These are phyloP conservation scores for Brachystomella parvula DNA, from an alignment of 1,140 invertebrate genomes.

Conservation along the genomic window DNA sequence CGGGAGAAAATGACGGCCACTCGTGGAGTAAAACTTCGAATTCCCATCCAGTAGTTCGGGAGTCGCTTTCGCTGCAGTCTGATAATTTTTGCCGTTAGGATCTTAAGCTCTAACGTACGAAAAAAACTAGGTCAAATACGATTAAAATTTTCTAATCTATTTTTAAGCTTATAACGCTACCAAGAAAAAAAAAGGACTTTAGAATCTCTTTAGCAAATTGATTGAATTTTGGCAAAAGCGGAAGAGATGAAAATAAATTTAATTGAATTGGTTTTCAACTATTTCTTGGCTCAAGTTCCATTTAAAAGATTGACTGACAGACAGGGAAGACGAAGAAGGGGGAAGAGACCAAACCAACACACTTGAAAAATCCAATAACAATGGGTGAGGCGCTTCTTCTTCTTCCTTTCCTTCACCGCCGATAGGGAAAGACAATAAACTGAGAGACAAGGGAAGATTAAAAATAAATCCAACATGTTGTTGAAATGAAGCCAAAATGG, in stretches of 20 bases:
- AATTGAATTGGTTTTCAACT: slow-evolving; percentile 9
- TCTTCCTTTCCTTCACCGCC: background rate
- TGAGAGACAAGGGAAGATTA: slow-evolving; percentile 9
- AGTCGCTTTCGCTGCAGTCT: too few species aligned
- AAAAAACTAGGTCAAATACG: too few species aligned
- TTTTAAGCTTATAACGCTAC: too few species aligned
- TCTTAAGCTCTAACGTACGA: too few species aligned
- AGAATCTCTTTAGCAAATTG: slow-evolving; percentile 3
- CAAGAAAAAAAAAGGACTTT: too few species aligned
- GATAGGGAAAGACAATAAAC: slow-evolving; percentile 2
- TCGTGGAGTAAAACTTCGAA: too few species aligned
- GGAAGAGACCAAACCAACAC: background rate
- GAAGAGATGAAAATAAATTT: background rate
- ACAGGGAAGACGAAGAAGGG: background rate
- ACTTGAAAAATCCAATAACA: slow-evolving; percentile 7
- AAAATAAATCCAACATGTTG: slow-evolving; percentile 12
- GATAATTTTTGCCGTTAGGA: too few species aligned
- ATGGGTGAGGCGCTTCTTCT: background rate
- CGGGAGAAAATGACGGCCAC: too few species aligned
- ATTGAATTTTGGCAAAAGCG: slow-evolving; percentile 10
- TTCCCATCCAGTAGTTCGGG: too few species aligned
- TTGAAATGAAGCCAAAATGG: slow-evolving; percentile 8
- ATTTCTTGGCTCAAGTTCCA: slow-evolving; percentile 7
- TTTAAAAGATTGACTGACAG: slow-evolving; percentile 9
- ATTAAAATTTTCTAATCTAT: too few species aligned